Evolutionary conservation across 2,113 vertebrate species (phyloP), one percentile per base, ranked within the genome.

Genomic region (Silurus asotus): DNA sequence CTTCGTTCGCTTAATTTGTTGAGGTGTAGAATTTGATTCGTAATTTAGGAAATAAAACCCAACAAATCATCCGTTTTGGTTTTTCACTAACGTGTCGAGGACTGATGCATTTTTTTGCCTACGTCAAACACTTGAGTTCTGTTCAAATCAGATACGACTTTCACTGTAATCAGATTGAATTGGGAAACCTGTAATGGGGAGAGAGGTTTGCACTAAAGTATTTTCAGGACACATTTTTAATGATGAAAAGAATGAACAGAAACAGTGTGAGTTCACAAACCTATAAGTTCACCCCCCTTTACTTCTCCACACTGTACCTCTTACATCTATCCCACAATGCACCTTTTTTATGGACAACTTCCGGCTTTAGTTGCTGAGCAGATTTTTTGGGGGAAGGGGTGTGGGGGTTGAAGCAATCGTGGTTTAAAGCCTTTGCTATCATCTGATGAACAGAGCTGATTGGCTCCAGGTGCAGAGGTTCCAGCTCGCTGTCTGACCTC

Each of bases 381-480:
- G 76, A 81, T 80, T 53, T 62, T 37, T 37, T 2, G 37, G 37
- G 37, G 37, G 37, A 37, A 37, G 37, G 37, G 37, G 37, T 37
- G 37, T 0, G 55, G 76, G 77, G 61, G 82, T 61, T 56, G 81
- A 82, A 75, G 62, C 93, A 19, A 65, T 8, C 45, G 45, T 82
- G 77, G 92, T 93, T 94, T 80, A 94, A 95, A 95, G 95, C 96
- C 95, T 96, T 94, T 94, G 94, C 95, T 94, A 95, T 64, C 87
- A 82, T 86, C 83, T 86, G 85, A 93, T 95, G 95, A 96, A 84
- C 81, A 87, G 84, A 69, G 61, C 77, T 96, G 96, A 96, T 95
- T 95, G 96, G 93, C 92, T 95, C 92, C 96, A 97, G 96, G 96
- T 97, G 96, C 92, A 92, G 92, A 91, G 59, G 95, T 94, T 96